Conservation (phyloP, 2,888 invertebrate species). For the Apodemia mormo region DNA sequence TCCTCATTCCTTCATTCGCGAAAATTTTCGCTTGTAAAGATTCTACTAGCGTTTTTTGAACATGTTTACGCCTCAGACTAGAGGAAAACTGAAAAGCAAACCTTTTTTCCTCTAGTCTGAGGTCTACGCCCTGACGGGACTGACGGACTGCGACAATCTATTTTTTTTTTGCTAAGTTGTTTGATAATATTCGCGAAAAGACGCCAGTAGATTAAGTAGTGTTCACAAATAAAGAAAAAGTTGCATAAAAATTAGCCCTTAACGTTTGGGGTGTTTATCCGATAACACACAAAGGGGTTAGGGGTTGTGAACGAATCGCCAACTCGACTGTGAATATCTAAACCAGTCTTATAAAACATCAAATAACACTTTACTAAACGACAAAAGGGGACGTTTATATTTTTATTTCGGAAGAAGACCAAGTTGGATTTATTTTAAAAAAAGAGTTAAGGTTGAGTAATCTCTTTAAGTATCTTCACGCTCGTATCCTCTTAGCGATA, state of each 20-base stretch:
- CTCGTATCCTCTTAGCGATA: no score
- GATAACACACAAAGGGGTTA: slow-evolving; percentile 26
- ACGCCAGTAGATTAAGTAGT: background rate
- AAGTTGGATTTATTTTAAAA: background rate
- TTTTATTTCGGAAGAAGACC: slow-evolving; percentile 26
- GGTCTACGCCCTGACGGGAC: no score
- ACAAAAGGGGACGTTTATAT: slow-evolving; percentile 40
- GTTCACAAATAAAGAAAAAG: slow-evolving; percentile 6
- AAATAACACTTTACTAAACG: slow-evolving; percentile 47
- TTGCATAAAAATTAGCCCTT: slow-evolving; percentile 11
- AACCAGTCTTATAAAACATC: slow-evolving; percentile 41
- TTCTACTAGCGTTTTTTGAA: no score
- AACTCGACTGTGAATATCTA: slow-evolving; percentile 63
- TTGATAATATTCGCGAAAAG: background rate
- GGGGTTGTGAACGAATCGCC: slow-evolving; percentile 49
- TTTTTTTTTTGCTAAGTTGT: no score
- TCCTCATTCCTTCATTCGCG: no score
- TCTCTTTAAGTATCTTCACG: no score
- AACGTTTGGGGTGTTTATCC: slow-evolving; percentile 23
- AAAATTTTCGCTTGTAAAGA: no score
- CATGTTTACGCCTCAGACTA: no score
- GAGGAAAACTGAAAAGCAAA: no score
- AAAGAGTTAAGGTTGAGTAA: no score
- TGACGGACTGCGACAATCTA: no score
- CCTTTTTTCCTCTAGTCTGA: no score